Evolutionary conservation across 2,888 invertebrate species (phyloP).

Genomic region (Lasioglossum vierecki): DNA sequence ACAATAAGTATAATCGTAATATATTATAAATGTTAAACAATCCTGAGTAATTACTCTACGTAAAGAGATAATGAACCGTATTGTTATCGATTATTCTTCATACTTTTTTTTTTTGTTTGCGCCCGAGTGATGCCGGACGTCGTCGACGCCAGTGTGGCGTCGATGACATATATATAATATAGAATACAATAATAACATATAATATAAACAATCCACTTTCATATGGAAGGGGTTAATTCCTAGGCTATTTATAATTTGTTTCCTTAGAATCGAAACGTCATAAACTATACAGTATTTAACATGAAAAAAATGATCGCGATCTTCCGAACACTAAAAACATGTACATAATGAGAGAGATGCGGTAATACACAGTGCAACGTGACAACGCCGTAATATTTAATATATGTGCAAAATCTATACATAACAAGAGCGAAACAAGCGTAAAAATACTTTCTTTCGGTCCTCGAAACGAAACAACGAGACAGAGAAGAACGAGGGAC

Average conservation of each 20-base stretch:
- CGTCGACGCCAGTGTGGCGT: conserved; percentile 67
- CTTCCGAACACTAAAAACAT: conserved; percentile 65
- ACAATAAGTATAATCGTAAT: conserved; percentile 80
- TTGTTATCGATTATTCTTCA: conserved; percentile 59
- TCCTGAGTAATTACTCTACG: conserved; percentile 82
- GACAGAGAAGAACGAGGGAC: neutral
- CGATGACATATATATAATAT: conserved; percentile 75
- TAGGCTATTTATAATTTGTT: conserved; percentile 73
- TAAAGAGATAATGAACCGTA: conserved; percentile 77
- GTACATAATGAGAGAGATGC: conserved; percentile 73
- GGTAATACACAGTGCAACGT: conserved; percentile 73
- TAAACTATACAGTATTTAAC: conserved; percentile 82
- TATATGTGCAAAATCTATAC: conserved; percentile 79
- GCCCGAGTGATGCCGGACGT: conserved; percentile 40
- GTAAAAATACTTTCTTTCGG: conserved; percentile 60
- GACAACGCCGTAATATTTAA: conserved; percentile 68
- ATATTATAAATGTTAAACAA: conserved; percentile 82
- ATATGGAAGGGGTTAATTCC: conserved; percentile 71
- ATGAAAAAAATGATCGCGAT: conserved; percentile 76
- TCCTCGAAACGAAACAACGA: conserved; percentile 40
- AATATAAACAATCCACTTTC: conserved; percentile 79
- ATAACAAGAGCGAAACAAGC: conserved; percentile 78
- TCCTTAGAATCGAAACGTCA: conserved; percentile 73
- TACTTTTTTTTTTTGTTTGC: conserved; percentile 30
- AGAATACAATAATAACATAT: conserved; percentile 76